Evolutionary conservation across 2,888 invertebrate species (phyloP), one percentile per base, ranked within the genome.

Genomic region (Diarsia dahlii): DNA sequence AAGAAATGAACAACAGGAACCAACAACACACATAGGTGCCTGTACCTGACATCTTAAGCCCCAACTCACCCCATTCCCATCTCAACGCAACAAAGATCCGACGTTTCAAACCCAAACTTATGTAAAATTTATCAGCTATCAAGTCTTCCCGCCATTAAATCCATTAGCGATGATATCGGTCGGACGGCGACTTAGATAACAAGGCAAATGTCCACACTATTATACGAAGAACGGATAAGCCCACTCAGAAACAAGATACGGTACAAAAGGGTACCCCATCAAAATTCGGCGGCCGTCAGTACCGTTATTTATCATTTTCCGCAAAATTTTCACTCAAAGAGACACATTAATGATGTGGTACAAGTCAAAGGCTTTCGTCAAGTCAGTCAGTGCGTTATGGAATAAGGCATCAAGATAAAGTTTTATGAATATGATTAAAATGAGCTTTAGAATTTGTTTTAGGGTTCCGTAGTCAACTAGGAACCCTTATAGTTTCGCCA

Each of bases 191-290:
- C 86, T 86, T 81, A 82, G 89, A 91, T 91, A 91, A 91, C 90
- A 89, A 84, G 86, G 78, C 85, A 79, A 84, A 87, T 90, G 92
- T 91, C 92, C 91, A 90, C 92, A 94, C 93, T 94, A 94, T 94
- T 94, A 94, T 94, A 91, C 91, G 90, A 90, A 87, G 91, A 89
- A 88, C 89, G 94, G 94, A 94, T 95, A 95, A 95, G 92, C 93
- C 92, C 92, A 94, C 95, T 95, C 92, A 92, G 96, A 95, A 96
- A 96, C 95, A 94, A 94, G 95, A 96, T 94, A 94, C 93, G 90
- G 92, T 93, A 95, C 94, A 95, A 95, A 94, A 93, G 93, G 95
- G 93, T 89, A 90, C 72, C 90, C 93, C 94, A 95, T 95, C 96
- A 95, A 95, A 95, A 95, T 96, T 95, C 95, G 93, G 93, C 84